Percentiles rank a stretch among this genome's conserved stretches.
These are phyloP conservation scores for Callocephalon fimbriatum DNA, from an alignment of 2,113 vertebrate genomes.

Conservation along the genomic window DNA sequence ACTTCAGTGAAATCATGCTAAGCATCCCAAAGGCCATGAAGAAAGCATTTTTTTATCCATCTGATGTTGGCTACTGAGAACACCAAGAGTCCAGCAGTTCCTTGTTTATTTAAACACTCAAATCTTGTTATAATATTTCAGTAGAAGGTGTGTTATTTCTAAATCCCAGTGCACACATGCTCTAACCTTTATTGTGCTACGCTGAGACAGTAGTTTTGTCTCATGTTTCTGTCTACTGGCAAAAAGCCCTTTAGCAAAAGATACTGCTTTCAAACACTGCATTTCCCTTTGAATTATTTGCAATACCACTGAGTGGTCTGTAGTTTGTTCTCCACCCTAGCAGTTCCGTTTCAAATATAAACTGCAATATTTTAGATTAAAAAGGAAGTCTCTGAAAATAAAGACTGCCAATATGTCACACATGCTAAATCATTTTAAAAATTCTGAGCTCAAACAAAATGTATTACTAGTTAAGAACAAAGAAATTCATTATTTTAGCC, in stretches of 20 bases:
- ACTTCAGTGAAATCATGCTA: not conserved
- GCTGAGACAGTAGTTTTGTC: not conserved
- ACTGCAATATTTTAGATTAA: constrained; percentile 6
- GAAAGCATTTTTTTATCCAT: not conserved
- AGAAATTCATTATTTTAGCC: not conserved
- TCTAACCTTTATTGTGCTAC: not conserved
- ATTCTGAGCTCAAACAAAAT: not conserved
- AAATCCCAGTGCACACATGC: not conserved
- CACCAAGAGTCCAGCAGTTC: not conserved
- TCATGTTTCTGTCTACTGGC: not conserved
- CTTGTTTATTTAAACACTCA: not conserved
- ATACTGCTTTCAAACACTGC: not conserved
- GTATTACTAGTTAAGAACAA: constrained; percentile 10
- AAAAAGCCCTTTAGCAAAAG: constrained; percentile 39
- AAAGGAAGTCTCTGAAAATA: not conserved
- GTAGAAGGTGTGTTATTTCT: not conserved
- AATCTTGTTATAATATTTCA: not conserved
- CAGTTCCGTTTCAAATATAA: constrained; percentile 32
- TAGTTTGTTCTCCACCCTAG: not conserved
- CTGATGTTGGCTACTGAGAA: not conserved
- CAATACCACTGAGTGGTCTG: not conserved
- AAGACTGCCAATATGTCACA: not conserved
- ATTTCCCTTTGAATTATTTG: constrained; percentile 54
- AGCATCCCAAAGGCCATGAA: not conserved
- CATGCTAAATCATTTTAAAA: not conserved